These are phyloP conservation scores for Xenopus tropicalis DNA, from an alignment of 2,113 vertebrate species.

Conservation along the genomic window UCB_Xtro_10.0 CM004446.2:153775501-153776000, in stretches of 20 bases:
- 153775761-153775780: background rate
- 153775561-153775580: conserved; percentile 76
- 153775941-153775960: too few relatives aligned
- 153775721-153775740: too few relatives aligned
- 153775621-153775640: conserved; percentile 77
- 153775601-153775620: conserved; percentile 75
- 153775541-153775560: conserved; percentile 72
- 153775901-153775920: too few relatives aligned
- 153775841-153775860: too few relatives aligned
- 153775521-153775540: conserved; percentile 76
- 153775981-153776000: too few relatives aligned
- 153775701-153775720: accelerated
- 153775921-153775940: too few relatives aligned
- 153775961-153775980: too few relatives aligned
- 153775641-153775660: conserved; percentile 46
- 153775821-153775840: too few relatives aligned
- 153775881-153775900: too few relatives aligned
- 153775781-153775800: too few relatives aligned
- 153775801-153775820: too few relatives aligned
- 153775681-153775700: accelerated
- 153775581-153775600: conserved; percentile 78
- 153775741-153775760: accelerated
- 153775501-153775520: conserved; percentile 75
- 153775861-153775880: too few relatives aligned
- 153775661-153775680: background rate